These are phyloP conservation scores for Orycteropus afer DNA, from an alignment of 2,113 vertebrate species.

Conservation along the genomic window DNA sequence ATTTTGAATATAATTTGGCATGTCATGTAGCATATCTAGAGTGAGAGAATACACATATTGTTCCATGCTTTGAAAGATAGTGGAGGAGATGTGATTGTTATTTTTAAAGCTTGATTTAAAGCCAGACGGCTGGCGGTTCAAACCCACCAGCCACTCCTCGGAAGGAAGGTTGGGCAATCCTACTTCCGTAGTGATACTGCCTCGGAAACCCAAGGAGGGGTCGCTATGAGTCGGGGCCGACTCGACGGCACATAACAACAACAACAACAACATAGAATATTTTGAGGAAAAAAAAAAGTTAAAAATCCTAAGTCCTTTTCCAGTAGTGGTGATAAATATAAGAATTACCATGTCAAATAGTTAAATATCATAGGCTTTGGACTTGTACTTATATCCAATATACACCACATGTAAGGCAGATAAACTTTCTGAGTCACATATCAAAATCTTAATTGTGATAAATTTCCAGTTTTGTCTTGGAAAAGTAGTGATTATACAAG, in stretches of 20 bases:
- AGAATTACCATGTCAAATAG: neutral
- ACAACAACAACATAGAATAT: neutral
- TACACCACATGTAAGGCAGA: neutral
- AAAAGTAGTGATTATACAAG: neutral
- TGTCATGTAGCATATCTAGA: neutral
- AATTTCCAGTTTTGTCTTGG: neutral
- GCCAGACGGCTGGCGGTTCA: too few relatives aligned
- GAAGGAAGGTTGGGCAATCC: too few relatives aligned
- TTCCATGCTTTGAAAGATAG: neutral
- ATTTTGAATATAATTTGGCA: neutral
- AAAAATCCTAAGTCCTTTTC: neutral
- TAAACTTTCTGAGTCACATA: neutral
- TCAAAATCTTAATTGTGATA: neutral
- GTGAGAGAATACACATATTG: neutral
- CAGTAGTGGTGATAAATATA: neutral
- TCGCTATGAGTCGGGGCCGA: too few relatives aligned
- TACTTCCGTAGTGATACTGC: too few relatives aligned
- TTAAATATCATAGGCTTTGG: neutral
- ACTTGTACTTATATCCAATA: neutral
- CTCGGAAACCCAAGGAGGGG: too few relatives aligned
- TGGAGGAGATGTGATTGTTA: neutral
- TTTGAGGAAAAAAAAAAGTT: conserved; percentile 7
- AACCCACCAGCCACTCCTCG: too few relatives aligned
- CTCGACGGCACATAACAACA: too few relatives aligned
- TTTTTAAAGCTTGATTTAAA: neutral